These are phyloP conservation scores for Azemiops feae DNA, from an alignment of 2,113 vertebrate species.

Conservation along the genomic window DNA sequence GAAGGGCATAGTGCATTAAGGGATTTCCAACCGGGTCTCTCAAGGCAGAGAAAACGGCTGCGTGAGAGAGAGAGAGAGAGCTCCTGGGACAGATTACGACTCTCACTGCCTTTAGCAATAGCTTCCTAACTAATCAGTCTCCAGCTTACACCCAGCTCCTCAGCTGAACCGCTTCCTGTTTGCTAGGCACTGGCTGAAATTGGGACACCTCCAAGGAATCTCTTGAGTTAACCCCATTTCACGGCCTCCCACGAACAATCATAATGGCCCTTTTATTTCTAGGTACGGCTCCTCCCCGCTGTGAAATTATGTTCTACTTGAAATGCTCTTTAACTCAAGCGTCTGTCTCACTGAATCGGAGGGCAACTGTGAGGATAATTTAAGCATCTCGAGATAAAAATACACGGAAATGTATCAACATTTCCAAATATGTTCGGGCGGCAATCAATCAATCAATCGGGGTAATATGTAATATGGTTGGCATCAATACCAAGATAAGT, in stretches of 20 bases:
- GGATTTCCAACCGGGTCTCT: slow-evolving; percentile 56
- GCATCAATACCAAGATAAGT: not conserved
- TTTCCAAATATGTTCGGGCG: not conserved
- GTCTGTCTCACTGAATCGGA: not conserved
- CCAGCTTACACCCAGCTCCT: slow-evolving; percentile 69
- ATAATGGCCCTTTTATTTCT: slow-evolving; percentile 15
- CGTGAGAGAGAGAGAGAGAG: slow-evolving; percentile 17
- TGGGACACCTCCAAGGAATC: slow-evolving; percentile 81
- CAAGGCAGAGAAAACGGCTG: slow-evolving; percentile 56
- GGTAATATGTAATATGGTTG: not conserved
- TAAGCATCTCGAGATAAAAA: not conserved
- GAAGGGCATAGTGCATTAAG: slow-evolving; percentile 68
- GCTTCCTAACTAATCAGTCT: slow-evolving; percentile 75
- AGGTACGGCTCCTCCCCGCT: not conserved
- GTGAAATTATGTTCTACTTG: not conserved
- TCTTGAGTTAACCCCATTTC: slow-evolving; percentile 73
- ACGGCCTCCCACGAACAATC: slow-evolving; percentile 75
- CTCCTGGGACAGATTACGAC: slow-evolving; percentile 47
- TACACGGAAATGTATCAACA: not conserved
- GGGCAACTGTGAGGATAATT: not conserved
- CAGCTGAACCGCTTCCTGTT: slow-evolving; percentile 65
- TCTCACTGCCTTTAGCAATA: slow-evolving; percentile 61
- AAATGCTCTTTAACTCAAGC: not conserved
- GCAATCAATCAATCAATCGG: not conserved
- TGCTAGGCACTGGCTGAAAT: slow-evolving; percentile 72